These are phyloP conservation scores for Hoplostethus mediterraneus DNA, from an alignment of 2,797 vertebrate species.

Conservation along the genomic window DNA sequence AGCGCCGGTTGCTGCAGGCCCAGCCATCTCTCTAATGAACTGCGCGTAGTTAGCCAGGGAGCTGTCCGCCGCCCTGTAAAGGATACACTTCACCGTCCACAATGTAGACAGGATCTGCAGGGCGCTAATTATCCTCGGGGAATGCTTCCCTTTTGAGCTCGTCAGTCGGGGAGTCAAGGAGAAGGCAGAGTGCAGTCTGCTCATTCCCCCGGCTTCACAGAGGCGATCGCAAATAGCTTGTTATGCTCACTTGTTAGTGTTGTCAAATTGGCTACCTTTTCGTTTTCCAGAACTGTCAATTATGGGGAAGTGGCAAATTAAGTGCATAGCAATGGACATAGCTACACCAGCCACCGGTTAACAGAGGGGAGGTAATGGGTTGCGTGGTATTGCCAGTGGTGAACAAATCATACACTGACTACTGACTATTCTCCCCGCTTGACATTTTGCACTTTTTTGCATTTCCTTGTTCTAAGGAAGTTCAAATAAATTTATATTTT, in stretches of 20 bases:
- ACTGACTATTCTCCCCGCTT: no score
- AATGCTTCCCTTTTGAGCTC: slow-evolving; percentile 68
- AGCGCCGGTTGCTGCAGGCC: slow-evolving; percentile 71
- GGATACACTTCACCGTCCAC: slow-evolving; percentile 66
- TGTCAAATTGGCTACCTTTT: slow-evolving; percentile 59
- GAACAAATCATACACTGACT: no score
- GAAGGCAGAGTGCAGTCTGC: slow-evolving; percentile 59
- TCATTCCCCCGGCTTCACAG: slow-evolving; percentile 52
- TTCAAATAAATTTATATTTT: no score
- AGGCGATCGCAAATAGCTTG: slow-evolving; percentile 42
- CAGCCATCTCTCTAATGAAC: slow-evolving; percentile 82
- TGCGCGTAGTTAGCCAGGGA: slow-evolving; percentile 58
- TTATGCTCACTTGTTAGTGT: slow-evolving; percentile 67
- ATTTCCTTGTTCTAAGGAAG: no score
- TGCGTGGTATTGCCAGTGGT: no score
- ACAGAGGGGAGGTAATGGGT: neutral
- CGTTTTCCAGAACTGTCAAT: slow-evolving; percentile 35
- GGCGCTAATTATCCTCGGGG: slow-evolving; percentile 78
- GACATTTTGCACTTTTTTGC: no score
- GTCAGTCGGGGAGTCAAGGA: slow-evolving; percentile 76
- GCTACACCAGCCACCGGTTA: slow-evolving; percentile 36
- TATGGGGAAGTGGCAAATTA: slow-evolving; percentile 40
- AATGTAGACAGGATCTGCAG: slow-evolving; percentile 56
- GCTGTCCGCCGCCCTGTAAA: slow-evolving; percentile 78
- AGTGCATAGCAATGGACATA: slow-evolving; percentile 44